Percentiles rank a stretch among this genome's conserved stretches.
Evolutionary conservation across 2,113 vertebrate species (phyloP).

Genomic region (Amazona guildingii): DNA sequence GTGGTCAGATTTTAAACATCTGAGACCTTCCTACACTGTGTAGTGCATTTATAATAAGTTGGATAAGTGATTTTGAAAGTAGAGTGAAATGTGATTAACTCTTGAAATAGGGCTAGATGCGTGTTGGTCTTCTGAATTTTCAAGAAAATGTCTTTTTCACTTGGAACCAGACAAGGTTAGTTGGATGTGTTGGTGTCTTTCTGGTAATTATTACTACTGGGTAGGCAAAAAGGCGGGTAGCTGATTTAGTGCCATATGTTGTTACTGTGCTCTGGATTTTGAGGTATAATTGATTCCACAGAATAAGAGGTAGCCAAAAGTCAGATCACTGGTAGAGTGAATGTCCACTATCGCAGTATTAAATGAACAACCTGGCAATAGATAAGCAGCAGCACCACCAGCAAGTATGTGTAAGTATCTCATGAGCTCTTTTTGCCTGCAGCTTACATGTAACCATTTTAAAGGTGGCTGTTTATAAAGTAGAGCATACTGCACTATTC

Average conservation of each 20-base stretch:
- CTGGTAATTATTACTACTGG: not conserved
- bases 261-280: not conserved
- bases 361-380: not conserved
- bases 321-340: not conserved
- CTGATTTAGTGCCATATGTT: not conserved
- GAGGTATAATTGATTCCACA: not conserved
- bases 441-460: not conserved
- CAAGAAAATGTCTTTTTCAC: not conserved
- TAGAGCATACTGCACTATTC: not conserved
- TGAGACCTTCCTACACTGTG: not conserved
- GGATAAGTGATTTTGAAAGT: not conserved
- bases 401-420: not conserved
- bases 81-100: not conserved
- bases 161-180: rapidly evolving
- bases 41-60: not conserved
- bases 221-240: not conserved
- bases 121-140: not conserved
- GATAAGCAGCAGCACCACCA: not conserved
- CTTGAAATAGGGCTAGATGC: not conserved
- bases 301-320: not conserved
- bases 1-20: not conserved
- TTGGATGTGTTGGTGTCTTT: not conserved
- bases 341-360: not conserved
- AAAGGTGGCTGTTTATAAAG: not conserved
- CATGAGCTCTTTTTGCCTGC: not conserved